Base-by-base conservation (phyloP, 2,797 vertebrate genomes). In the Astyanax mexicanus region DNA sequence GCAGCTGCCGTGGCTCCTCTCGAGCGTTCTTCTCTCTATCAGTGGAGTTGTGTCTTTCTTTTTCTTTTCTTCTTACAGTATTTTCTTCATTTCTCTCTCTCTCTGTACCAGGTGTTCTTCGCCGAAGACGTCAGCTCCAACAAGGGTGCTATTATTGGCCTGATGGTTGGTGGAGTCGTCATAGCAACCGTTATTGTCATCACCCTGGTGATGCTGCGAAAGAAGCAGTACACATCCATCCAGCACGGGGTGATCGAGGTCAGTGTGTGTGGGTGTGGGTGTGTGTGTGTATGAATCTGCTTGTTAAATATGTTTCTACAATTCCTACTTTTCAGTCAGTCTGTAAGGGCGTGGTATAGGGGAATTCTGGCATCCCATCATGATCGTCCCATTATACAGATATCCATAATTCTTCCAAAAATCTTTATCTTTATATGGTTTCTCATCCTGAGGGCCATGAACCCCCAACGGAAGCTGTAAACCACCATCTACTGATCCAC, bases 151-250 rank as follows among this genome's bases (percentile, higher is more conserved):
- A 95, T 96, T 87, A 96, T 96, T 84, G 95, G 95, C 80, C 93
- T 96, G 80, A 96, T 96, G 95, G 95, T 96, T 79, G 95, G 95
- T 12, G 95, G 95, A n/a, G 93, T 96, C 80, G 95, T 96, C 91
- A 96, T 96, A 93, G 95, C 95, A 70, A 96, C 95, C 29, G 94
- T 96, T 85, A 96, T 96, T 83, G 95, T 96, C 84, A 96, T 96
- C 90, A 96, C 95, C 80, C 86, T 96, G 89, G 94, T 96, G 90
- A 96, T 96, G 95, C 92, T 96, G 89, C 94, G 95, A 91, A 96
- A 96, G 93, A 96, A 96, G 81, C 95, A 96, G 83, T 96, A 96
- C 88, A 96, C 95, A 0, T 96, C 95, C 77, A 96, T 96, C 85
- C 95, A 96, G 87, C 95, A 96, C 19, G 95, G 95, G 6, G 95